Conservation (phyloP, 2,113 vertebrate genomes). For the Raja brachyura region DNA sequence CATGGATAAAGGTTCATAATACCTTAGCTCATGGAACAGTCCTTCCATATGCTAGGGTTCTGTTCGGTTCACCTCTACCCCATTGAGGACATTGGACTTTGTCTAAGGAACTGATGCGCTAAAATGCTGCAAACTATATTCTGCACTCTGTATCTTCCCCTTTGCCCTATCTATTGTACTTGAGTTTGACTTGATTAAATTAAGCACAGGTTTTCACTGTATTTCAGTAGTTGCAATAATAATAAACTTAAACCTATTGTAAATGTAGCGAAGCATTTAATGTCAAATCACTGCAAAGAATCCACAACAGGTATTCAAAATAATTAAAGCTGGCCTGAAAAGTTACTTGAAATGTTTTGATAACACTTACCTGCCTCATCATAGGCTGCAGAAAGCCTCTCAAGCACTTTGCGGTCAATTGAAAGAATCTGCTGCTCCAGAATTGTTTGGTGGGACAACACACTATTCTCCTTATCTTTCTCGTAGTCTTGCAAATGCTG, state of each 20-base stretch:
- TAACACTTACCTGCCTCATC: conserved; percentile 83
- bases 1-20: no score
- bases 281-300: neutral
- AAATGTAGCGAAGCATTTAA: neutral
- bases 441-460: conserved; percentile 79
- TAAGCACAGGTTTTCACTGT: no score
- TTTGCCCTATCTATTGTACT: no score
- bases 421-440: conserved; percentile 87
- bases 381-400: conserved; percentile 80
- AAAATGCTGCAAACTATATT: no score
- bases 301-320: neutral
- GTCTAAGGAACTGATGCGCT: no score
- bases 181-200: no score
- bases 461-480: conserved; percentile 80
- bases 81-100: no score
- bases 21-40: no score
- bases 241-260: neutral
- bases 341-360: neutral
- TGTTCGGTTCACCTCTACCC: no score
- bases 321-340: neutral
- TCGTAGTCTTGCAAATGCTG: conserved; percentile 88
- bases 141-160: no score
- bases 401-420: conserved; percentile 83
- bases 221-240: no score
- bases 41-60: no score